Base-by-base conservation (phyloP, 1,140 invertebrate genomes). In the Cydia strobilella region DNA sequence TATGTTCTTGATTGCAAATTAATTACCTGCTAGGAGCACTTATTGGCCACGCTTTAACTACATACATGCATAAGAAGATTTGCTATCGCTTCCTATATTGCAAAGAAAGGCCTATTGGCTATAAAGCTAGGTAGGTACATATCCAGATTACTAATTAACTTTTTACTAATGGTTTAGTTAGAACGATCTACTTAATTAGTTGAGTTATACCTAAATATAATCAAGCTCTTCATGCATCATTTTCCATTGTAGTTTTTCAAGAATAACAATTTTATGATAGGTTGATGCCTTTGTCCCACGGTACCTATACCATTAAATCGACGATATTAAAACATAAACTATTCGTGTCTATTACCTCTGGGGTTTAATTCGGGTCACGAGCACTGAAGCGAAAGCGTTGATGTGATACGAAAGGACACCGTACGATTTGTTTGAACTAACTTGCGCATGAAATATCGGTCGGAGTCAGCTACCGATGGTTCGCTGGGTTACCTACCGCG, bases 371-470 rank as follows among this genome's bases (percentile, higher is more conserved):
- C 74, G 72, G 72, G 74, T 78, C 73, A 76, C 77, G 79, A 78
- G 77, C 83, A 80, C 63, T 79, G 79, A 80, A 74, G 80, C 82
- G 79, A 78, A 85, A 84, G 75, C 74, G 75, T 80, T 90, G 90
- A 92, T 80, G 80, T 79, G 80, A 92, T 89, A 35, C 45, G 83
- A 88, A 82, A 83, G 81, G 90, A 92, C 90, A 88, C 81, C 88
- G 87, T 91, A 90, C 86, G 90, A 92, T 92, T 92, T 91, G 90
- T 93, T 91, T 89, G 84, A 90, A 86, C 86, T 84, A 88, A 88
- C 85, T 87, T 87, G 86, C 86, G 84, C 87, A 86, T 84, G 84
- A 84, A 84, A 86, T 86, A 82, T 82, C 80, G 76, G 77, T 78
- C 81, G 82, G 82, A 82, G 82, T 79, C 86, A 88, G 90, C 90